Evolutionary conservation across 2,888 invertebrate species (phyloP), one percentile per base, ranked within the genome.

Genomic region (Linnaemya tessellans): DNA sequence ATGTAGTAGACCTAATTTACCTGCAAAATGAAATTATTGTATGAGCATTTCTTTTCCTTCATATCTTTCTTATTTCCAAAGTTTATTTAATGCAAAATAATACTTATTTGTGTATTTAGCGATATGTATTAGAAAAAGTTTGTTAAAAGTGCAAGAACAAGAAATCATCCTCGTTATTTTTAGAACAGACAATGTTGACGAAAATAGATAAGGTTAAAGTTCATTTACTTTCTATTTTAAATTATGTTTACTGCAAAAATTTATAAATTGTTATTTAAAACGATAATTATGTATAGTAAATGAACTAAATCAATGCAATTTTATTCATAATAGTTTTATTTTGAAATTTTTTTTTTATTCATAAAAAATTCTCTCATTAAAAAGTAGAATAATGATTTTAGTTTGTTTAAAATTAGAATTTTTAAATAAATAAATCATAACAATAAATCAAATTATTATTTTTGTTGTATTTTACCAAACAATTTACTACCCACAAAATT

Each of bases 11-110:
- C 49, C 58, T 65, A 71, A 71, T 78, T 65, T 75, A 82, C 68
- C 79, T 74, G 78, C 58, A 35, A 80, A 71, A 60, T 80, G 75
- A 79, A 82, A 85, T 82, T 82, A 82, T 80, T 80, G 67, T 82
- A 67, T 65, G 54, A 80, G 81, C 74, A 81, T 84, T 78, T 81
- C 70, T 74, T 85, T 79, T 71, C 20, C 60, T 71, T 41, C 43
- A 64, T 43, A 62, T 43, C 8, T 8, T 51, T 20, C n/a, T 15
- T 22, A 71, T 51, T 64, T 82, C 58, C 1, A 68, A 49, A 35
- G 35, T 60, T 58, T 78, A 35, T 22, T 41, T 41, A 49, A 60
- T 41, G n/a, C 18, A 30, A 25, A 43, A 41, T 70, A 54, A 56
- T 65, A 8, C 35, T 73, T 74, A 18, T 80, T 56, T 46, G 18